Percentiles rank a stretch among this genome's conserved stretches.
Evolutionary conservation across 2,113 vertebrate species (phyloP).

Genomic region (Glaucidium brasilianum): DNA sequence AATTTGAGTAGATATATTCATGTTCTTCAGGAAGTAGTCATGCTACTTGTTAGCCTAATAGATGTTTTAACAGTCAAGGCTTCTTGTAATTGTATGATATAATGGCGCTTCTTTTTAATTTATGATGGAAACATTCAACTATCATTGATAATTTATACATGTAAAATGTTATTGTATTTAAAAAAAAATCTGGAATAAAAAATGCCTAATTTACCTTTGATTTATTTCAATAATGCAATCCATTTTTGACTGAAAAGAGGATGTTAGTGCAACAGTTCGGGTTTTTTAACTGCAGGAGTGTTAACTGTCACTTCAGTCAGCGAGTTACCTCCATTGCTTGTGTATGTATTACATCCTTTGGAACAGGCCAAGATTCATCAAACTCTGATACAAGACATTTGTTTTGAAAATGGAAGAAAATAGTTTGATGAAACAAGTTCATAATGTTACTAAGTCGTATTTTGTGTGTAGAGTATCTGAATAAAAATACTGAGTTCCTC

Average conservation of each 20-base stretch:
- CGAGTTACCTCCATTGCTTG: background rate
- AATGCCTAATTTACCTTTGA: background rate
- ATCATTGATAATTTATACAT: background rate
- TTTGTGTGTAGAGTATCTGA: background rate
- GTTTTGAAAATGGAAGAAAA: background rate
- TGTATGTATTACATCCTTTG: background rate
- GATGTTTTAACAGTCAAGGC: background rate
- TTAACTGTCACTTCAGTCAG: background rate
- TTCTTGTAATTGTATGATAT: background rate
- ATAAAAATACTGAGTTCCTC: background rate
- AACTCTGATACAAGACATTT: background rate
- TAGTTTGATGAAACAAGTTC: background rate
- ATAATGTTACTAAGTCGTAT: background rate
- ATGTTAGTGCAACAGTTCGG: background rate
- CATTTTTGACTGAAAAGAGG: background rate
- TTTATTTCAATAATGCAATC: background rate
- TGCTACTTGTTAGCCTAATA: background rate
- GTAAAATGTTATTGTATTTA: background rate
- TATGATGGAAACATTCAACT: background rate
- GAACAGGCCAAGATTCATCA: background rate
- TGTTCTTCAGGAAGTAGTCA: background rate
- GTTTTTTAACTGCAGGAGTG: background rate
- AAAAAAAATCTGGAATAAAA: background rate
- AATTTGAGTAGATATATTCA: background rate
- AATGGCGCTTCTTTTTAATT: background rate